These are phyloP conservation scores for Nemoura dubitans DNA, from an alignment of 2,888 invertebrate genomes.

Conservation along the genomic window DNA sequence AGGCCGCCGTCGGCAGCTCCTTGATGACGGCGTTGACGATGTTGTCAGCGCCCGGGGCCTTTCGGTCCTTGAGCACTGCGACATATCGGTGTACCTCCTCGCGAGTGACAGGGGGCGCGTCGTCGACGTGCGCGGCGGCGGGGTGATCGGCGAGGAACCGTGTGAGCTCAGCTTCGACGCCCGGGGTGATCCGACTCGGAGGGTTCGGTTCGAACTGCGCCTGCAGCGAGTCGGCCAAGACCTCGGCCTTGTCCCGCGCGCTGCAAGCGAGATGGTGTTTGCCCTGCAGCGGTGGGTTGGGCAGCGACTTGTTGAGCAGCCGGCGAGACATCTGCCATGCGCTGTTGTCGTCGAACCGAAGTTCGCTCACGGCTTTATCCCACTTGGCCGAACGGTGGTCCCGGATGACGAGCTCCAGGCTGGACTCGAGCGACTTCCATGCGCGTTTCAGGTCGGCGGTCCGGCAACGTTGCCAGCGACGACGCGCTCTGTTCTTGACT, in stretches of 20 bases:
- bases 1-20: neutral
- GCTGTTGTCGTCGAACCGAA: constrained; percentile 53
- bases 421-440: neutral
- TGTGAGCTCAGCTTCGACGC: neutral
- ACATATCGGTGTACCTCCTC: neutral
- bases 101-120: neutral
- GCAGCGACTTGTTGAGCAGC: neutral
- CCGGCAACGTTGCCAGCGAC: constrained; percentile 15
- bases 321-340: constrained; percentile 58
- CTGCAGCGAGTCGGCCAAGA: constrained; percentile 14
- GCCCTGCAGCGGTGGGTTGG: neutral
- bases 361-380: constrained; percentile 43
- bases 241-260: neutral
- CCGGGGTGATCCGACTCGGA: neutral
- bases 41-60: constrained; percentile 8
- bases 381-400: neutral
- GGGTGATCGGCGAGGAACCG: neutral
- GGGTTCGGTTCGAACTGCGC: neutral
- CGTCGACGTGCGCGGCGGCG: neutral
- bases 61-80: neutral
- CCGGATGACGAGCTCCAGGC: neutral
- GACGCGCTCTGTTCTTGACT: neutral
- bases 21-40: neutral
- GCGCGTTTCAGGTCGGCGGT: neutral
- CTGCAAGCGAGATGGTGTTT: neutral